These are phyloP conservation scores for Siphamia tubifer DNA, from an alignment of 2,113 vertebrate species.

Conservation along the genomic window DNA sequence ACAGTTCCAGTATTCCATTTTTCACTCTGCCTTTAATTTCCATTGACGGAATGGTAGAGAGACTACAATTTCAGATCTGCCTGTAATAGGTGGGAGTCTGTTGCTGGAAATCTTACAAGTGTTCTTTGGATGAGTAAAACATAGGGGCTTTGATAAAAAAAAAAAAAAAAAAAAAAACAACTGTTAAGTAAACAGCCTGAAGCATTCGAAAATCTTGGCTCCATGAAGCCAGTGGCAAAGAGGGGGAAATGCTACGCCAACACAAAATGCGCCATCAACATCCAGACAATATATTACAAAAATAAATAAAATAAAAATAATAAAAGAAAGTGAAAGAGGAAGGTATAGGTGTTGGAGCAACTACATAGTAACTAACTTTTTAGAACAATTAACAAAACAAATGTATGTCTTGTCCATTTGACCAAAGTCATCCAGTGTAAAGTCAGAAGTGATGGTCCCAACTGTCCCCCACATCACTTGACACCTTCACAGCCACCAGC, in stretches of 20 bases:
- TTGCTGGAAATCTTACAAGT: conserved; percentile 11
- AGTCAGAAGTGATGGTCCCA: neutral
- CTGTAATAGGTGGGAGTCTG: neutral
- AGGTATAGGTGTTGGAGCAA: too few species aligned
- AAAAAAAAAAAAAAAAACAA: neutral
- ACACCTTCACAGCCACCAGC: conserved; percentile 10
- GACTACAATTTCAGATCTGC: neutral
- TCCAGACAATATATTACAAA: conserved; percentile 43
- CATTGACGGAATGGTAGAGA: neutral
- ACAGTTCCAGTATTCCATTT: neutral
- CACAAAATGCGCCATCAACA: conserved; percentile 33
- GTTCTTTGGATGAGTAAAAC: conserved; percentile 20
- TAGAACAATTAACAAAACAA: too few species aligned
- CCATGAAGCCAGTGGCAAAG: conserved; percentile 12
- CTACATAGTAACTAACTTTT: too few species aligned
- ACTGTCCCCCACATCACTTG: conserved; percentile 1
- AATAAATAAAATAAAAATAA: too few species aligned
- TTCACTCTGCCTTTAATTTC: neutral
- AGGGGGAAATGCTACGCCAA: conserved; percentile 12
- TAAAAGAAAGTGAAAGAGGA: too few species aligned
- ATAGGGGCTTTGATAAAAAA: conserved; percentile 6
- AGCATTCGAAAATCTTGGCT: conserved; percentile 31
- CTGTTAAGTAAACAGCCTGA: conserved; percentile 46
- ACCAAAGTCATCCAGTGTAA: neutral
- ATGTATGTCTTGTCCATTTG: neutral